These are phyloP conservation scores for Staurois parvus DNA, from an alignment of 2,797 vertebrate genomes.

Conservation along the genomic window DNA sequence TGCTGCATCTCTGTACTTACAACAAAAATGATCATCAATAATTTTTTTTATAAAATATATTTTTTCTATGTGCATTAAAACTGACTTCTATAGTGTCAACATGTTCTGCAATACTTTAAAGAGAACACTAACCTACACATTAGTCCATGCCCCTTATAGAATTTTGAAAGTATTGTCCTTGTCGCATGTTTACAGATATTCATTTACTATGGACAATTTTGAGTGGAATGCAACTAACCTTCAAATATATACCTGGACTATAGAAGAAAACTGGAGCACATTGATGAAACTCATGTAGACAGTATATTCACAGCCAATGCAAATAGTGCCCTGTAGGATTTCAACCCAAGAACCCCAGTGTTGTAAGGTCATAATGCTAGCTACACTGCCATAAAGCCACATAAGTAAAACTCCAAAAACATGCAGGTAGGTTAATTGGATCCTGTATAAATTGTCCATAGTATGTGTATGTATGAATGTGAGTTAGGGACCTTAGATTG, in stretches of 20 bases:
- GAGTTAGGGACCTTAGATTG: too few relatives aligned
- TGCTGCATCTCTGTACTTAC: conserved; percentile 28
- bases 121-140: background rate
- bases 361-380: background rate
- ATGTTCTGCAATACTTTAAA: too few relatives aligned
- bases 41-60: background rate
- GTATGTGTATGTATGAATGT: too few relatives aligned
- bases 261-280: background rate
- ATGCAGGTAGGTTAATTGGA: too few relatives aligned
- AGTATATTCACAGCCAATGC: background rate
- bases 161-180: background rate
- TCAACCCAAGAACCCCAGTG: background rate
- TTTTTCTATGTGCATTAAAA: background rate
- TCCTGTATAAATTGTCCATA: too few relatives aligned
- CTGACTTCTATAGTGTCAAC: background rate
- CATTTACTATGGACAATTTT: background rate
- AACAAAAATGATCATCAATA: conserved; percentile 31
- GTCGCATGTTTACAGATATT: background rate
- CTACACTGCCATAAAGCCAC: background rate
- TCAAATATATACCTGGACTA: background rate
- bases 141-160: background rate
- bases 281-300: too few relatives aligned
- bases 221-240: background rate
- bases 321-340: background rate
- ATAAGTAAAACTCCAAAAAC: too few relatives aligned